A percentile compares a stretch with the other conserved stretches of the same genome.
Evolutionary conservation across 2,113 vertebrate genomes (phyloP).

Genomic region (Chaetops frenatus): DNA sequence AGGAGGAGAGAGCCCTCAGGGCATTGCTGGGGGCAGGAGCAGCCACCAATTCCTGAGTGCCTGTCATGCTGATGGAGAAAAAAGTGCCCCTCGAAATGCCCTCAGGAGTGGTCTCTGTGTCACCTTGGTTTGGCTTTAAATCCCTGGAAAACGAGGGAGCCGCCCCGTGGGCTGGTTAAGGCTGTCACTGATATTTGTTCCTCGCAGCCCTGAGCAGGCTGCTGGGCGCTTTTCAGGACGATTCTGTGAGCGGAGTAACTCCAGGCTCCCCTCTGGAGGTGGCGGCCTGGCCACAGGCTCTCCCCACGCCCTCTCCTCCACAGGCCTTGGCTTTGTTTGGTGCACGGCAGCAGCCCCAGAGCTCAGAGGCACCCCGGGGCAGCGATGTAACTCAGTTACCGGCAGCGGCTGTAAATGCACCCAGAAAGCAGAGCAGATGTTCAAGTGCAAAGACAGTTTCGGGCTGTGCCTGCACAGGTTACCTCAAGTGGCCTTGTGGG

Average conservation of each 20-base stretch:
- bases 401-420: background rate
- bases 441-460: background rate
- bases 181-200: background rate
- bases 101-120: rapidly evolving
- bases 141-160: background rate
- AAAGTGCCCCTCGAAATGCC: rapidly evolving
- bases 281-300: background rate
- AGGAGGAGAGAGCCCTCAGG: rapidly evolving
- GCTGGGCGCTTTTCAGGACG: background rate
- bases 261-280: rapidly evolving
- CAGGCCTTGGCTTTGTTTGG: background rate
- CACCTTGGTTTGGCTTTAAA: background rate
- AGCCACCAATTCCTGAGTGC: rapidly evolving
- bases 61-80: background rate
- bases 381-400: background rate
- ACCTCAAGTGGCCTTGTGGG: background rate
- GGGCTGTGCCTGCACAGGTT: background rate
- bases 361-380: background rate
- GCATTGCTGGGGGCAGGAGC: background rate
- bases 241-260: background rate
- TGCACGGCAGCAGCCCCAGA: background rate
- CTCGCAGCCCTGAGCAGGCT: background rate
- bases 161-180: background rate
- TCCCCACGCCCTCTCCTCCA: background rate
- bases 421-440: conserved; percentile 1